These are phyloP conservation scores for Myodes glareolus DNA, from an alignment of 2,113 vertebrate species.

Conservation along the genomic window DNA sequence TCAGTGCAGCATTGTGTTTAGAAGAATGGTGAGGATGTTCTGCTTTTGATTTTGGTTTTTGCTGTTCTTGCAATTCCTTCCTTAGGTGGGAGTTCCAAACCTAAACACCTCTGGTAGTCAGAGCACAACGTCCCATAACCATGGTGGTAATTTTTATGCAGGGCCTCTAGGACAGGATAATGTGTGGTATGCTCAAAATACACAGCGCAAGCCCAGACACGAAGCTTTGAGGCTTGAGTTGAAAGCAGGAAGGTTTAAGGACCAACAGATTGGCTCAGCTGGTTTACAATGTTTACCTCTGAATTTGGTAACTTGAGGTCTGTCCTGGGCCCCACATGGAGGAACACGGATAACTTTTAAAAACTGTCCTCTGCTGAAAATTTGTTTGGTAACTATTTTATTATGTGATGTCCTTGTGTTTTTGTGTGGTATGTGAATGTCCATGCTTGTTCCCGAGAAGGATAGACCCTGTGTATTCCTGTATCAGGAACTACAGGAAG, in stretches of 20 bases:
- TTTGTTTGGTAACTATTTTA: no score
- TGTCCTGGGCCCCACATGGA: not conserved
- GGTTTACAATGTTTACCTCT: not conserved
- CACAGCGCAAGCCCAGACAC: not conserved
- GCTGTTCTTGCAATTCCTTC: constrained; percentile 38
- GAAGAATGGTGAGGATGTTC: not conserved
- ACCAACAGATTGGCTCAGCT: not conserved
- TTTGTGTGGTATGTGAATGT: no score
- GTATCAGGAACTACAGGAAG: no score
- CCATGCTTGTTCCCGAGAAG: no score
- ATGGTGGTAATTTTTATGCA: constrained; percentile 49
- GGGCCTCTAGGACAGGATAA: not conserved
- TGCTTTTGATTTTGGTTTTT: not conserved
- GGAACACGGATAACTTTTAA: not conserved
- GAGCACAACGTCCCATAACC: constrained; percentile 15
- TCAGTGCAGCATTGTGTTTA: not conserved
- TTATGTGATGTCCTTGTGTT: no score
- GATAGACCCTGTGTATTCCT: no score
- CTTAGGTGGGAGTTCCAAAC: constrained; percentile 47
- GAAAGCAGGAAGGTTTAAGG: constrained; percentile 8
- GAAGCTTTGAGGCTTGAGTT: not conserved
- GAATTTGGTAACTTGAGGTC: not conserved
- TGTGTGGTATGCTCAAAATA: constrained; percentile 31
- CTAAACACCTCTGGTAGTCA: constrained; percentile 60
- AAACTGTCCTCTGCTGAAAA: not conserved